phyloP scores from a whole-genome alignment of 92 coral and sea anemone species.

The Palythoa grandis region DNA sequence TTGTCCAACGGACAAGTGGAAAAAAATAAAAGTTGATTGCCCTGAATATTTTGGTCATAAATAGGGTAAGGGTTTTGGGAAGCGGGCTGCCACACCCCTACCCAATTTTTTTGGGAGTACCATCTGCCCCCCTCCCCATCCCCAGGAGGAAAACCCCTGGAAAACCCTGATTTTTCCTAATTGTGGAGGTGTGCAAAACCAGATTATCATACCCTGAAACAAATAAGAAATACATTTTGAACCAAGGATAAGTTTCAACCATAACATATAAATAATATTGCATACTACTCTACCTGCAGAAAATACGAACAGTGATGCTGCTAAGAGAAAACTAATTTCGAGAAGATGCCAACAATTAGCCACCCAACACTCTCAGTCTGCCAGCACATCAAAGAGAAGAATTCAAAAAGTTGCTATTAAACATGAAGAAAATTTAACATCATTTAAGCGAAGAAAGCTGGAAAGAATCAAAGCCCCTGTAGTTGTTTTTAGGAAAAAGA shows the following conservation, averaged over 20 bases:
- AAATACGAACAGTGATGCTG: neutral
- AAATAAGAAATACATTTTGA: too few relatives aligned
- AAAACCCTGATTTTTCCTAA: too few relatives aligned
- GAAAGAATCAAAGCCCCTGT: constrained; percentile 77
- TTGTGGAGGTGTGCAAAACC: too few relatives aligned
- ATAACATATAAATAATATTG: neutral
- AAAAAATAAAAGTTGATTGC: too few relatives aligned
- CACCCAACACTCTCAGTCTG: neutral
- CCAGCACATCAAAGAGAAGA: constrained; percentile 28
- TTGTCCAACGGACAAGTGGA: too few relatives aligned
- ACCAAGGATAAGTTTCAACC: neutral
- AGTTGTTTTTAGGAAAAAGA: constrained; percentile 48
- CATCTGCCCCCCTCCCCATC: too few relatives aligned
- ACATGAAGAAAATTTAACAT: constrained; percentile 40
- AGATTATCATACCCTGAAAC: too few relatives aligned
- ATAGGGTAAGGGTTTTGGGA: too few relatives aligned
- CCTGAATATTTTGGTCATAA: too few relatives aligned
- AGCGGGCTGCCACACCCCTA: too few relatives aligned
- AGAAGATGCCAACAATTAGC: neutral
- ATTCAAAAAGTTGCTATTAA: neutral
- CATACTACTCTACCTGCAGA: neutral
- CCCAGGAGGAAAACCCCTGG: too few relatives aligned
- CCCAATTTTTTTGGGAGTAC: too few relatives aligned
- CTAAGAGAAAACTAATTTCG: neutral
- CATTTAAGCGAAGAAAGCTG: constrained; percentile 59